phyloP scores from a whole-genome alignment of 2,888 invertebrate species.

The Drosophila neotestacea region DNA sequence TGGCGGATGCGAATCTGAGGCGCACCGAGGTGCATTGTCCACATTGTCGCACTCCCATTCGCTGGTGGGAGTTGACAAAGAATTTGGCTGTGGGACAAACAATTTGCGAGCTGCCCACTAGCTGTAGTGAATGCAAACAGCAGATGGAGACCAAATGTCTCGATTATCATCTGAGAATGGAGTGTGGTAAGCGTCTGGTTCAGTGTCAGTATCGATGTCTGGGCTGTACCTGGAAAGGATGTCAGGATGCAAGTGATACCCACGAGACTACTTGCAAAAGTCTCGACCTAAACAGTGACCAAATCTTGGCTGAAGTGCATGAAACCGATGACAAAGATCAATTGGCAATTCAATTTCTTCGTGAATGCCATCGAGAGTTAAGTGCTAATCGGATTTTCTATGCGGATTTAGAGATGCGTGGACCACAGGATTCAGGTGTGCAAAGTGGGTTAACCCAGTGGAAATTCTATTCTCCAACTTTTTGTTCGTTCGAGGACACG shows the following conservation, averaged over 20 bases:
- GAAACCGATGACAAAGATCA: not conserved
- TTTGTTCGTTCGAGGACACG: slow-evolving; percentile 29
- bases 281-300: slow-evolving; percentile 9
- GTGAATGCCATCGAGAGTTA: slow-evolving; percentile 8
- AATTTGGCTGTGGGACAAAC: slow-evolving; percentile 39
- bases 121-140: slow-evolving; percentile 33
- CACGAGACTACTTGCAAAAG: slow-evolving; percentile 32
- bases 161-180: slow-evolving; percentile 20
- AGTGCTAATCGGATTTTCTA: slow-evolving; percentile 20
- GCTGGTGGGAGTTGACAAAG: slow-evolving; percentile 17
- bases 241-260: not conserved
- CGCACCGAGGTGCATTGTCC: slow-evolving; percentile 32
- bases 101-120: slow-evolving; percentile 43
- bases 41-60: slow-evolving; percentile 41
- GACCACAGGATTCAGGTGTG: not conserved
- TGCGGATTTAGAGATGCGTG: slow-evolving; percentile 31
- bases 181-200: slow-evolving; percentile 40
- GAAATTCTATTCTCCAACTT: not conserved
- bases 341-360: accelerated
- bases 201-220: slow-evolving; percentile 36
- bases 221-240: slow-evolving; percentile 49
- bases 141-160: slow-evolving; percentile 22
- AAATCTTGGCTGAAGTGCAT: slow-evolving; percentile 15
- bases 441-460: not conserved
- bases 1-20: slow-evolving; percentile 40